Evolutionary conservation across 2,888 invertebrate genomes (phyloP).

Genomic region (Trichopoda pennipes): DNA sequence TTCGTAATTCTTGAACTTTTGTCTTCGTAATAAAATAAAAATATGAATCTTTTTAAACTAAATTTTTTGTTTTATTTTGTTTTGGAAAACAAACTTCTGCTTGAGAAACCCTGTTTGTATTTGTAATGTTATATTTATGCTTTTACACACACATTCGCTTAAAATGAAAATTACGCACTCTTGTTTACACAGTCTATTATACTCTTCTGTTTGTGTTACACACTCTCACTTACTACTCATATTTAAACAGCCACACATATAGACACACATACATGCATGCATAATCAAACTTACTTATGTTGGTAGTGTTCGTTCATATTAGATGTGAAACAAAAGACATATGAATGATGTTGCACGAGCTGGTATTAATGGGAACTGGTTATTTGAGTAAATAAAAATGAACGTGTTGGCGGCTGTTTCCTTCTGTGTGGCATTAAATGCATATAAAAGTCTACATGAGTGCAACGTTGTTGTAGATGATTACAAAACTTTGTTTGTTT

Average conservation of each 20-base stretch:
- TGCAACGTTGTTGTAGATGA: background rate
- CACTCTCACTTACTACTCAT: background rate
- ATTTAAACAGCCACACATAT: background rate
- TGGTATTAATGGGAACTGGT: constrained; percentile 55
- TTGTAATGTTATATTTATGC: constrained; percentile 1
- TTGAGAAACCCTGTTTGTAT: background rate
- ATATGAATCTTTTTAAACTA: too few relatives aligned
- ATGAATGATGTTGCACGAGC: constrained; percentile 60
- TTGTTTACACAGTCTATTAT: constrained; percentile 38
- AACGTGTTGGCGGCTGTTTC: background rate
- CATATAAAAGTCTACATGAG: background rate
- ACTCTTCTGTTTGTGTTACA: constrained; percentile 19
- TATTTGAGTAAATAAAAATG: background rate
- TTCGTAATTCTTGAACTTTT: too few relatives aligned
- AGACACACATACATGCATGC: background rate
- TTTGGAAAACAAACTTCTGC: too few relatives aligned
- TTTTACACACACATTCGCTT: constrained; percentile 39
- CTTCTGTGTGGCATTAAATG: background rate
- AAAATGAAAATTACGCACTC: constrained; percentile 65
- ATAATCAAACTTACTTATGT: too few relatives aligned
- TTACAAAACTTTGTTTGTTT: constrained; percentile 1
- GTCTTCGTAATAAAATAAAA: too few relatives aligned
- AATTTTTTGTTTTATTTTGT: too few relatives aligned
- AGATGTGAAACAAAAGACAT: constrained; percentile 50
- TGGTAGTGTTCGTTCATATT: background rate